Evolutionary conservation across 2,888 invertebrate species (phyloP), one percentile per base, ranked within the genome.

Genomic region (Coleophora deauratella): DNA sequence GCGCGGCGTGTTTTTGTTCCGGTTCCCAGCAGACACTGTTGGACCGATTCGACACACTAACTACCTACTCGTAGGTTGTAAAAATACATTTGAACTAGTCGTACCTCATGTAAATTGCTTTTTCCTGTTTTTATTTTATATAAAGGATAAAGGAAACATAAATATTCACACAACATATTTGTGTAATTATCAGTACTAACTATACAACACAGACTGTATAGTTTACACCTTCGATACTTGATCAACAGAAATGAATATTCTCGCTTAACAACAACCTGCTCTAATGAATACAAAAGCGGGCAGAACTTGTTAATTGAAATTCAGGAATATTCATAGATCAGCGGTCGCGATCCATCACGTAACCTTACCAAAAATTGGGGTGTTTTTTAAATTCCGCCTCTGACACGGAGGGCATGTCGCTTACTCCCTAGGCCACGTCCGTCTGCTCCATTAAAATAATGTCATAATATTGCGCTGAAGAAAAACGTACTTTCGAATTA

Each of bases 401-500:
- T 21, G 27, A 40, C 39, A 41, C 39, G n/a, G 33, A 35, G 41
- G 42, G 45, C 44, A 48, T 42, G 43, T 44, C 46, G 40, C 37
- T 40, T 40, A 39, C 64, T 50, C 51, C 50, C 21, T 21, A 3
- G 21, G 21, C 3, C 21, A 54, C 46, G 59, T 53, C 55, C 55
- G 60, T 55, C 56, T 53, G 51, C 58, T 57, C 53, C 53, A 66
- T 68, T 60, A 66, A 62, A 63, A 66, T 66, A 68, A 75, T 70
- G 67, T 71, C 68, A 72, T 72, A 74, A 72, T 68, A 70, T 70
- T 64, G 61, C 58, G 62, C 62, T 55, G 51, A 61, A 62, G 62
- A 69, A 68, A 59, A 67, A 67, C 52, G 57, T 64, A 68, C 61
- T 67, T 70, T 67, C 49, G 52, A 69, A 77, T 80, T 76, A 81